Percentiles rank a stretch among this genome's conserved stretches.
Conservation (phyloP, 2,888 invertebrate genomes). For the Andrena hattorfiana region DNA sequence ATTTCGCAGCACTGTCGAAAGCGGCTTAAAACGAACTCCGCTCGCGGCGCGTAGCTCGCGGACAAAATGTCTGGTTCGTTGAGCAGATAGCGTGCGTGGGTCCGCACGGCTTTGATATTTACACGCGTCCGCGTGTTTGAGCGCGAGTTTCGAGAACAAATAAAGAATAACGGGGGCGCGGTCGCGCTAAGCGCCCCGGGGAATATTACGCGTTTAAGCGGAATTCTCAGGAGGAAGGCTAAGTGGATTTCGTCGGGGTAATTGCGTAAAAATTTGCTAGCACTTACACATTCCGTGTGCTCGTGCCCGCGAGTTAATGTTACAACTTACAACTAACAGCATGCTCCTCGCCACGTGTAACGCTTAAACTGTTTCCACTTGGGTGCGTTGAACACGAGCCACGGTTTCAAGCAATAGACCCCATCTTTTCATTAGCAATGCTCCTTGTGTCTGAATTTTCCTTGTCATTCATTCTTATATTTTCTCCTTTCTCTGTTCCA, state of each 20-base stretch:
- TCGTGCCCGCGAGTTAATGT: constrained; percentile 4
- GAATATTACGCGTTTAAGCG: constrained; percentile 16
- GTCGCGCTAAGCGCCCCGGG: not conserved
- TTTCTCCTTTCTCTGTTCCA: constrained; percentile 40
- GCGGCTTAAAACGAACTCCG: constrained; percentile 25
- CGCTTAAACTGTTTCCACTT: constrained; percentile 37
- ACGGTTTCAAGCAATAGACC: constrained; percentile 15
- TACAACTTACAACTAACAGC: constrained; percentile 11
- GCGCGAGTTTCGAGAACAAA: constrained; percentile 13
- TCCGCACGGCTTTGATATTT: constrained; percentile 17
- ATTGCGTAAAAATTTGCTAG: constrained; percentile 47
- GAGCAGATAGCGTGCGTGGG: not conserved
- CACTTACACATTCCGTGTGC: constrained; percentile 23
- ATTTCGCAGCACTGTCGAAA: constrained; percentile 22
- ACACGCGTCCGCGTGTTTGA: not conserved
- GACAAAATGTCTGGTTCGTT: constrained; percentile 11
- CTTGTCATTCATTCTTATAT: not conserved
- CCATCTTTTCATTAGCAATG: not conserved
- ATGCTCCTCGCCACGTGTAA: constrained; percentile 7
- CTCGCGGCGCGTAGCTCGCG: not conserved
- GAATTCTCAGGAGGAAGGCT: constrained; percentile 22
- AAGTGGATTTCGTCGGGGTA: constrained; percentile 34
- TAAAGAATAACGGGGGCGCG: constrained; percentile 23
- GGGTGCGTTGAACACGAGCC: constrained; percentile 41
- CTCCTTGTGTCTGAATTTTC: not conserved